Evolutionary conservation across 2,888 invertebrate species (phyloP), one percentile per base, ranked within the genome.

Genomic region (Axea sp.): DNA sequence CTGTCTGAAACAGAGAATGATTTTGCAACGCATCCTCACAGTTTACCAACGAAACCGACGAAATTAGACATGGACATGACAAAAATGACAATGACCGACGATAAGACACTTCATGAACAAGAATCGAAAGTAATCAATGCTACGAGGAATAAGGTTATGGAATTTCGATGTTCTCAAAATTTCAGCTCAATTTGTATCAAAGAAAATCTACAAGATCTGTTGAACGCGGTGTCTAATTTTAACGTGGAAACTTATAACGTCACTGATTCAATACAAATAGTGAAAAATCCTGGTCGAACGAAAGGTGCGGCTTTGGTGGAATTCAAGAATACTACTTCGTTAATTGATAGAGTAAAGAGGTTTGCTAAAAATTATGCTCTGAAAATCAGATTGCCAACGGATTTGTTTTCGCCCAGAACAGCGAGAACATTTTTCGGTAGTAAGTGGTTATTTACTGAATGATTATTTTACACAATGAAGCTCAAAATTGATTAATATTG

Each of bases 371-470:
- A 89, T 53, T 93, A 91, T 86, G 90, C 90, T 35, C 81, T 94
- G 15, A 91, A 92, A 19, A 90, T 94, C 4, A 92, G 92, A 80
- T 82, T 94, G 43, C 92, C 93, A 0, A 91, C 92, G 69, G 80
- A 85, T 41, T 75, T 86, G 35, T 76, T 81, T 19, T 72, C 79
- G 37, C 76, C 81, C 22, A 77, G 78, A 73, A 83, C 80, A 53
- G 83, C 83, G 47, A 85, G 84, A 77, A 85, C 82, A 43, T 87
- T 84, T 75, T 88, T 86, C 78, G 87, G 86, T 59, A 81, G 88
- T 88, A 80, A 84, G 85, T 86, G 60, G 31, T 51, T 5, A 37
- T n/a, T 45, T 22, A 17, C 6, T n/a, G n/a, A n/a, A n/a, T n/a
- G n/a, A n/a, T n/a, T n/a, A n/a, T n/a, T n/a, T n/a, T n/a, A n/a